A percentile compares a stretch with the other conserved stretches of the same genome.
Conservation (phyloP, 2,113 vertebrate genomes). For the Macquaria ambigua region DNA sequence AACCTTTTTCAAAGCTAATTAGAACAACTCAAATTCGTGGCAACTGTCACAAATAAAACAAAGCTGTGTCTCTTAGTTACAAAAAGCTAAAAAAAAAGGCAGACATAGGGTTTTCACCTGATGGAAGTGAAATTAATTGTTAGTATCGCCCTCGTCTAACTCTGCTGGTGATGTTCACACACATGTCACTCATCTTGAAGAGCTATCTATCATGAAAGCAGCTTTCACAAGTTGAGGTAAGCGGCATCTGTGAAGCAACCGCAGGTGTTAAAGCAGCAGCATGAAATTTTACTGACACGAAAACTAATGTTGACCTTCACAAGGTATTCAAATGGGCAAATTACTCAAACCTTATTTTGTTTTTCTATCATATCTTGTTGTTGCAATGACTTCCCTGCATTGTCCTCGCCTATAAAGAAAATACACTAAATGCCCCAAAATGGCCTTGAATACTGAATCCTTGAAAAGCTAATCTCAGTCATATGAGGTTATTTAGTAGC, state of each 20-base stretch:
- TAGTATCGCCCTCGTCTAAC: neutral
- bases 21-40: slow-evolving; percentile 11
- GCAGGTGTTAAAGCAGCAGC: slow-evolving; percentile 5
- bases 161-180: neutral
- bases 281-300: slow-evolving; percentile 1
- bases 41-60: slow-evolving; percentile 4
- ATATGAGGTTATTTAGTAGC: neutral
- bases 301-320: slow-evolving; percentile 20
- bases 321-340: neutral
- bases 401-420: neutral
- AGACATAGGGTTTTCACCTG: neutral
- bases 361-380: neutral
- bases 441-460: slow-evolving; percentile 9
- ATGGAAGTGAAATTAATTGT: neutral
- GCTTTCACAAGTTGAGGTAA: slow-evolving; percentile 2
- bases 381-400: neutral
- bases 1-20: slow-evolving; percentile 23
- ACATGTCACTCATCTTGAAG: neutral
- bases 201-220: slow-evolving; percentile 11
- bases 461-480: neutral
- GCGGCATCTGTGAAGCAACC: neutral
- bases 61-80: neutral
- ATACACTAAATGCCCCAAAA: neutral
- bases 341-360: neutral
- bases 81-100: neutral